These are phyloP conservation scores for Calephelis virginiensis DNA, from an alignment of 1,140 invertebrate species.

Conservation along the genomic window DNA sequence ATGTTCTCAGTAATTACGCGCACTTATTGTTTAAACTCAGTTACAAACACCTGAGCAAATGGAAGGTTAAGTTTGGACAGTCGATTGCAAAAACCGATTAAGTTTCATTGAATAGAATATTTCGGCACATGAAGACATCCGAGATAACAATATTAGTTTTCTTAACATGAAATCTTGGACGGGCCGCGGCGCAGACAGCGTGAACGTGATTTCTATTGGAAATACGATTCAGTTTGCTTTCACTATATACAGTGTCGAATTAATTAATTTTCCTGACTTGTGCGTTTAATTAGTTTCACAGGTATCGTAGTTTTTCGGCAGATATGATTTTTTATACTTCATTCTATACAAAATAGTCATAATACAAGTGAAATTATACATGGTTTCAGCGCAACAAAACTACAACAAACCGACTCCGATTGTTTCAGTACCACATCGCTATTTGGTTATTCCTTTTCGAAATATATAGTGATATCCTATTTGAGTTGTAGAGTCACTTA, in stretches of 20 bases:
- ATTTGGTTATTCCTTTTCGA: too few species aligned
- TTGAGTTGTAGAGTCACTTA: too few species aligned
- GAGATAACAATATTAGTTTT: slow-evolving; percentile 51
- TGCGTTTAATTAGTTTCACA: background rate
- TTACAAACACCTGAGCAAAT: too few species aligned
- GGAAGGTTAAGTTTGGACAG: background rate
- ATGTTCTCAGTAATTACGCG: too few species aligned
- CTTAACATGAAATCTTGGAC: slow-evolving; percentile 50
- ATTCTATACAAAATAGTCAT: background rate
- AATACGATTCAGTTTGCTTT: slow-evolving; percentile 61
- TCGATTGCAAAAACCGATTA: slow-evolving; percentile 12
- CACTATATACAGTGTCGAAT: slow-evolving; percentile 38
- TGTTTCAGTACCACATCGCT: too few species aligned
- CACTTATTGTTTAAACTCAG: too few species aligned
- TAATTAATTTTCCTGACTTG: slow-evolving; percentile 21
- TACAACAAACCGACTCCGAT: too few species aligned
- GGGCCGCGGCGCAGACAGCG: slow-evolving; percentile 38
- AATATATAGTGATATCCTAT: too few species aligned
- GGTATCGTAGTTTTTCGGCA: background rate
- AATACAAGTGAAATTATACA: too few species aligned
- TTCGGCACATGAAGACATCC: slow-evolving; percentile 24
- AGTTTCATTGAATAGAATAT: slow-evolving; percentile 3
- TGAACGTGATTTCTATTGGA: slow-evolving; percentile 66
- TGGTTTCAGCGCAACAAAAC: too few species aligned
- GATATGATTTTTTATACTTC: background rate